Evolutionary conservation across 1,140 invertebrate species (phyloP), one percentile per base, ranked within the genome.

Genomic region (Drosophila ambigua): DNA sequence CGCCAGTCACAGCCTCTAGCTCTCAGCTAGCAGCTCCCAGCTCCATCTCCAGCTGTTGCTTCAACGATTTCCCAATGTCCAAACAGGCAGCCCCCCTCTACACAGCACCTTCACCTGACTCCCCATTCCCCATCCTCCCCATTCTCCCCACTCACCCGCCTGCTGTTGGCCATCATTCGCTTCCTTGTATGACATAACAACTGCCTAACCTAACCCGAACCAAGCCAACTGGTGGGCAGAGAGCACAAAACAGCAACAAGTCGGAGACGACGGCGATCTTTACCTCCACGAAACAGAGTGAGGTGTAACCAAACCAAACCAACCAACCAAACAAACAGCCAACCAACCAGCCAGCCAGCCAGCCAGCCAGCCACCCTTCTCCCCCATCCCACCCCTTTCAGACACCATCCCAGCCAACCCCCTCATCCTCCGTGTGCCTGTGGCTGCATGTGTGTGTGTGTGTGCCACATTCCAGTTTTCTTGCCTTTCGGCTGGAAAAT

Each of bases 181-280:
- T 87, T 87, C 82, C 82, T 87, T 88, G 82, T 87, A 82, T 87
- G 82, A 87, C 82, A 87, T 87, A 87, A 87, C 62, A 63, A 54
- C 64, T 75, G 66, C 60, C 80, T 76, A 83, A 59, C 62, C 77
- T 72, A 72, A 57, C 28, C 39, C 9, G 31, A 41, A 13, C 11
- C 11, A 46, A 59, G 35, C 57, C 41, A 41, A 52, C 43, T 51
- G 54, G 65, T 48, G 44, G 45, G 45, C 61, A 62, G 46, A 43
- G 2, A 24, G 15, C 24, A 53, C 43, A 51, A 61, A 72, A 26
- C 48, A 58, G n/a, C 50, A 55, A 65, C 50, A 64, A 59, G 43
- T 54, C 69, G 41, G 69, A 63, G 66, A 81, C 80, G 75, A 64
- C 61, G 82, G 48, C 81, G 82, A 84, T 84, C 82, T 84, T 84